Conservation (phyloP, 2,797 vertebrate species). For the Pelobates cultripes region DNA sequence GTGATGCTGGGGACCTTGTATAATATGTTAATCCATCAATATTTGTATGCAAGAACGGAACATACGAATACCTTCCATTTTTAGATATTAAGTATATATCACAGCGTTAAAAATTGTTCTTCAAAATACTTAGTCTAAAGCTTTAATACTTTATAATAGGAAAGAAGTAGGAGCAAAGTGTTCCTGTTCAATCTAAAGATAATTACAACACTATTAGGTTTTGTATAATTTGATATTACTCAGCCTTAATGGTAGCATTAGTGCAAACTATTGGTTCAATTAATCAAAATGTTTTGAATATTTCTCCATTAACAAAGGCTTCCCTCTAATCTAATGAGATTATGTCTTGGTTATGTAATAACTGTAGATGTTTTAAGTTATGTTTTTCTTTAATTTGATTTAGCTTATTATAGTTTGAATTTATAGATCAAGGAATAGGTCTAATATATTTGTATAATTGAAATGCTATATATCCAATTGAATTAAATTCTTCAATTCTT, state of each 20-base stretch:
- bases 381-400: not conserved
- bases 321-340: not conserved
- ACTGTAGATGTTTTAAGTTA: not conserved
- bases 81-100: not conserved
- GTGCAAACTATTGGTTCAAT: not conserved
- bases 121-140: not conserved
- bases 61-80: too few species aligned
- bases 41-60: too few species aligned
- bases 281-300: slow-evolving; percentile 1
- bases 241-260: not conserved
- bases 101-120: not conserved
- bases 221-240: slow-evolving; percentile 3
- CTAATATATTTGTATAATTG: not conserved
- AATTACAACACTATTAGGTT: not conserved
- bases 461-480: not conserved
- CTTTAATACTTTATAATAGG: not conserved
- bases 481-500: not conserved
- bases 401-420: not conserved
- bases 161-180: not conserved
- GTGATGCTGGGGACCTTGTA: too few species aligned
- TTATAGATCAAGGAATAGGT: not conserved
- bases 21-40: too few species aligned
- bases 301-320: not conserved
- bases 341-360: not conserved
- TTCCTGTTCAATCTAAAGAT: not conserved